Conservation (phyloP, 1,140 invertebrate genomes). For the Formica selysi region DNA sequence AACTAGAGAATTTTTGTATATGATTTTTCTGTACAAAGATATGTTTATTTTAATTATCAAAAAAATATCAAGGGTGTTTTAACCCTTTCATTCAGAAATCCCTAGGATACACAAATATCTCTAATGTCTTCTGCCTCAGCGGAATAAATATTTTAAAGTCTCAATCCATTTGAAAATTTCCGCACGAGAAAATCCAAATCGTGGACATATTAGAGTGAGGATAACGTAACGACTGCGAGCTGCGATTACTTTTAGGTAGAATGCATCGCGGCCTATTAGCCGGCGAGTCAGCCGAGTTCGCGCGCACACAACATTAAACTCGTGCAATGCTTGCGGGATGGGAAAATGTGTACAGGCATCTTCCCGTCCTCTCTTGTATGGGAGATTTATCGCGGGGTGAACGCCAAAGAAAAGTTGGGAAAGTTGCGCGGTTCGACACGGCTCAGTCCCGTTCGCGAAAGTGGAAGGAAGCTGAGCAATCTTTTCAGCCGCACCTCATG, state of each 20-base stretch:
- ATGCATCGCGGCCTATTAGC: constrained; percentile 44
- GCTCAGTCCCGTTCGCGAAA: neutral
- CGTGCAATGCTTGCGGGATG: neutral
- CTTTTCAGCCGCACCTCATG: constrained; percentile 51
- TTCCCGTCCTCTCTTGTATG: neutral
- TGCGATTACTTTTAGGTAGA: constrained; percentile 23
- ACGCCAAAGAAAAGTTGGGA: constrained; percentile 34
- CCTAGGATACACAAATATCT: constrained; percentile 14
- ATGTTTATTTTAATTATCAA: neutral
- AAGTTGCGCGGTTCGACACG: constrained; percentile 29
- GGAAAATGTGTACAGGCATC: constrained; percentile 36
- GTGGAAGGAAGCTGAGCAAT: constrained; percentile 33
- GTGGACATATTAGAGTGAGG: constrained; percentile 20
- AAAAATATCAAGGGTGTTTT: neutral
- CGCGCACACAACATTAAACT: constrained; percentile 50
- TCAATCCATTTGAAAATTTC: constrained; percentile 47
- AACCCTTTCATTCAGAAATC: neutral
- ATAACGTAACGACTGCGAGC: constrained; percentile 9
- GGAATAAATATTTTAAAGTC: neutral
- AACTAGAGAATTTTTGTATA: too few species aligned
- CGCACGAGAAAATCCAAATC: constrained; percentile 20
- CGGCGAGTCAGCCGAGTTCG: constrained; percentile 7
- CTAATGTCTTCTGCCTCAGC: too few species aligned
- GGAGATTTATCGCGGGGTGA: constrained; percentile 49
- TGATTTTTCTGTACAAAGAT: neutral